Evolutionary conservation across 2,888 invertebrate species (phyloP).

Genomic region (Sphaerophoria taeniata): DNA sequence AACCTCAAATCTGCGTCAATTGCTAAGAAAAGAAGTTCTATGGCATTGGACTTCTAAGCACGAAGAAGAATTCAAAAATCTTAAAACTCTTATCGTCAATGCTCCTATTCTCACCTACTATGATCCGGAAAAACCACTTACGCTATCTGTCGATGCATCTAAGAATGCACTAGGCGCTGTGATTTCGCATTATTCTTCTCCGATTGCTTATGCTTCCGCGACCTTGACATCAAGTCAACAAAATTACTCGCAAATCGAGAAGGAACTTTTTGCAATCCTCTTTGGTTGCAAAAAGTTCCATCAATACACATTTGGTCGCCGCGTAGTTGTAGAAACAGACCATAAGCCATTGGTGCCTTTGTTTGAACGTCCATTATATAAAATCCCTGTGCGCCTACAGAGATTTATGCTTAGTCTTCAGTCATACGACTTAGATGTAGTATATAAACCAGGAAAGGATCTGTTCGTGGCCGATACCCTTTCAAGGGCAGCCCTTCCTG

Average conservation of each 20-base stretch:
- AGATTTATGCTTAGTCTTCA: conserved; percentile 6
- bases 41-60: too few relatives aligned
- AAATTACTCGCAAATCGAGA: background rate
- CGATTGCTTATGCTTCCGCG: too few relatives aligned
- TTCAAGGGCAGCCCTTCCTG: background rate
- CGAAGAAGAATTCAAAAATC: too few relatives aligned
- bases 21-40: too few relatives aligned
- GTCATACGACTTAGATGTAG: conserved; percentile 16
- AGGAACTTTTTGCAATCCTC: background rate
- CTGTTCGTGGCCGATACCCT: background rate
- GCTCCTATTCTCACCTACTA: too few relatives aligned
- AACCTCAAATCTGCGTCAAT: too few relatives aligned
- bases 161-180: too few relatives aligned
- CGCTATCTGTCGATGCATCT: too few relatives aligned
- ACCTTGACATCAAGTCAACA: background rate
- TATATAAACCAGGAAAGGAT: conserved; percentile 19
- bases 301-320: conserved; percentile 13
- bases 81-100: too few relatives aligned
- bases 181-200: too few relatives aligned
- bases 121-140: too few relatives aligned
- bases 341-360: conserved; percentile 34
- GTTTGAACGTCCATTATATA: background rate
- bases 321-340: conserved; percentile 17
- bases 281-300: conserved; percentile 5
- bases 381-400: conserved; percentile 30